Evolutionary conservation across 1,140 invertebrate species (phyloP).

Genomic region (Cryptotermes secundus): DNA sequence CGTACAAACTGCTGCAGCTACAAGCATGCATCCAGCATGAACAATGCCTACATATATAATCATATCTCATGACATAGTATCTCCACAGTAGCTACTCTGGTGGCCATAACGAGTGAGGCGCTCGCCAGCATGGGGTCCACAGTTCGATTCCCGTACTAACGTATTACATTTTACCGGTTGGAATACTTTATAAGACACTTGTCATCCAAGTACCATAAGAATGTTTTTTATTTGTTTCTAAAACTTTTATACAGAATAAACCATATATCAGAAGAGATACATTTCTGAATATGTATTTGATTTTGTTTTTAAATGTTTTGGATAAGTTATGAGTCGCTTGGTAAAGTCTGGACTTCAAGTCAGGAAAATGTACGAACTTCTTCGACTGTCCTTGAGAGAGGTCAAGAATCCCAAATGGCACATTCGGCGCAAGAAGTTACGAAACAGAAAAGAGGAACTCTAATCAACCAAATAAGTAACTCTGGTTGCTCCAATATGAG

Average conservation of each 20-base stretch:
- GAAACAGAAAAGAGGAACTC: not conserved
- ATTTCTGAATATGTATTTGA: not conserved
- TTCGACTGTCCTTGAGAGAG: not conserved
- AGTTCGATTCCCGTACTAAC: not conserved
- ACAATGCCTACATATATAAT: conserved; percentile 6
- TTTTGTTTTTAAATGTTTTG: not conserved
- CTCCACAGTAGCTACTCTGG: conserved; percentile 13
- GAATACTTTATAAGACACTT: not conserved
- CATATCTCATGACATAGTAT: not conserved
- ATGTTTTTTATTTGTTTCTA: not conserved
- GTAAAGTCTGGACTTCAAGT: not conserved
- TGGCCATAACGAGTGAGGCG: not conserved
- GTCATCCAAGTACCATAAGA: not conserved
- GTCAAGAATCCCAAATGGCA: not conserved
- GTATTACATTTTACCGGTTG: not conserved
- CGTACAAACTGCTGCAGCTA: not conserved
- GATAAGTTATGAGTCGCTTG: not conserved
- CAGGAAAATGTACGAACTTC: not conserved
- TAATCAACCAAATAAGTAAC: too few relatives aligned
- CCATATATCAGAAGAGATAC: not conserved
- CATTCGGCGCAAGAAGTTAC: not conserved
- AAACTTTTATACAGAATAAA: not conserved
- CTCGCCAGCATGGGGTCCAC: conserved; percentile 1
- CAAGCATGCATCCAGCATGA: not conserved
- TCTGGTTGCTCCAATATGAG: too few relatives aligned